Conservation (phyloP, 2,888 invertebrate genomes). For the Eupithecia tripunctaria region DNA sequence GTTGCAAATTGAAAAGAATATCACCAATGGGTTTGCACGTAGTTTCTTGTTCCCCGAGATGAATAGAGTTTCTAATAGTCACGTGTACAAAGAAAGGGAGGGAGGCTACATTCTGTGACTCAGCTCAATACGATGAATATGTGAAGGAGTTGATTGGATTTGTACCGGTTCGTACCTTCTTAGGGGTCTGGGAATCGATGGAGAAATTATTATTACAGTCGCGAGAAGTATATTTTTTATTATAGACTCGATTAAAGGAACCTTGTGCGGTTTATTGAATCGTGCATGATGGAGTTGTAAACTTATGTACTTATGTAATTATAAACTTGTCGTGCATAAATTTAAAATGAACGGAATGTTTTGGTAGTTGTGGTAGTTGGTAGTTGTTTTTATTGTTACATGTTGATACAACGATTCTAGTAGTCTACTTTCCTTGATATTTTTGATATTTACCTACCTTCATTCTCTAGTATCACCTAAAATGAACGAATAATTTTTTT, state of each 20-base stretch:
- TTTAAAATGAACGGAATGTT: too few relatives aligned
- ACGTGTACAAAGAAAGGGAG: conserved; percentile 47
- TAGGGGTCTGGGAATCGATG: conserved; percentile 4
- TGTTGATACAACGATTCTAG: too few relatives aligned
- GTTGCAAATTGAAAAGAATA: conserved; percentile 5
- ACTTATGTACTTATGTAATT: too few relatives aligned
- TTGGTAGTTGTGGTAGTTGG: too few relatives aligned
- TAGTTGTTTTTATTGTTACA: too few relatives aligned
- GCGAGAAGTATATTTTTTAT: neutral
- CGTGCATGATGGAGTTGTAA: neutral
- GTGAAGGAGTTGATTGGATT: conserved; percentile 43
- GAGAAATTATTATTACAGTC: conserved; percentile 7
- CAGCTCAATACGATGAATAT: conserved; percentile 41
- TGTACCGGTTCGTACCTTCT: conserved; percentile 23
- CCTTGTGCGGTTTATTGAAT: neutral
- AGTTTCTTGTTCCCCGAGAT: conserved; percentile 35
- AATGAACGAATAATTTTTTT: too few relatives aligned
- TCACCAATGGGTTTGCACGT: conserved; percentile 19
- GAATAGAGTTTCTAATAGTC: conserved; percentile 39
- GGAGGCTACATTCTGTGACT: conserved; percentile 40
- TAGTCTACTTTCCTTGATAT: too few relatives aligned
- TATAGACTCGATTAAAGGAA: neutral
- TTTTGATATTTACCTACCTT: too few relatives aligned
- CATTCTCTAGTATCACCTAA: too few relatives aligned
- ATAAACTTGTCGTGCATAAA: too few relatives aligned